These are phyloP conservation scores for Burhinus bistriatus DNA, from an alignment of 2,113 vertebrate genomes.

Conservation along the genomic window DNA sequence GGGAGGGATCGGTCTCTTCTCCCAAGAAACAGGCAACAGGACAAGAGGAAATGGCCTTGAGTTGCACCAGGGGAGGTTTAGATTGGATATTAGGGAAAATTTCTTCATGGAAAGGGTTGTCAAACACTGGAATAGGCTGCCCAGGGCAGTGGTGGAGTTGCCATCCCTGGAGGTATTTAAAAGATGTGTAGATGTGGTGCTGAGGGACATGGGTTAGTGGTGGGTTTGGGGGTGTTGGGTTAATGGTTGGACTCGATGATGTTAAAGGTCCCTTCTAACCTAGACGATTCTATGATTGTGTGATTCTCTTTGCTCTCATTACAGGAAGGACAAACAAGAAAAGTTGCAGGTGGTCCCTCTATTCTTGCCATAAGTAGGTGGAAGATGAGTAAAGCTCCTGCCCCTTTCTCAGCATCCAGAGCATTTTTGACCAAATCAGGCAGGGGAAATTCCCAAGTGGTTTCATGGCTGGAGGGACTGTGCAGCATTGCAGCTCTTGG, in stretches of 20 bases:
- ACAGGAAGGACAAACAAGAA: background rate
- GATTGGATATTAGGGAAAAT: background rate
- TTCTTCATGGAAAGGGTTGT: background rate
- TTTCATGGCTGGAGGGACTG: background rate
- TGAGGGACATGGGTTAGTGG: background rate
- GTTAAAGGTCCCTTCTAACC: background rate
- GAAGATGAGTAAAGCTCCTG: background rate
- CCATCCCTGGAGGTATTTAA: background rate
- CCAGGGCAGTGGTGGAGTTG: background rate
- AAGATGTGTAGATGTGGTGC: background rate
- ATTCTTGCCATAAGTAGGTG: accelerated
- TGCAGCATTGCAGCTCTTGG: background rate
- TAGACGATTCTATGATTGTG: no score
- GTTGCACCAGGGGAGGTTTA: background rate
- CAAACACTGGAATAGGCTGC: background rate
- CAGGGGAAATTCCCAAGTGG: background rate
- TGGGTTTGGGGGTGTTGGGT: no score
- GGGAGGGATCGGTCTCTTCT: background rate
- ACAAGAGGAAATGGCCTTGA: background rate
- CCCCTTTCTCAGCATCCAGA: background rate
- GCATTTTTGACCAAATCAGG: background rate
- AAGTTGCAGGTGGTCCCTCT: accelerated
- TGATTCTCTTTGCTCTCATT: background rate
- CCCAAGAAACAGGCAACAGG: background rate
- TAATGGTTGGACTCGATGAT: background rate